Conservation (phyloP, 1,140 invertebrate genomes). For the Heliconius nattereri region DNA sequence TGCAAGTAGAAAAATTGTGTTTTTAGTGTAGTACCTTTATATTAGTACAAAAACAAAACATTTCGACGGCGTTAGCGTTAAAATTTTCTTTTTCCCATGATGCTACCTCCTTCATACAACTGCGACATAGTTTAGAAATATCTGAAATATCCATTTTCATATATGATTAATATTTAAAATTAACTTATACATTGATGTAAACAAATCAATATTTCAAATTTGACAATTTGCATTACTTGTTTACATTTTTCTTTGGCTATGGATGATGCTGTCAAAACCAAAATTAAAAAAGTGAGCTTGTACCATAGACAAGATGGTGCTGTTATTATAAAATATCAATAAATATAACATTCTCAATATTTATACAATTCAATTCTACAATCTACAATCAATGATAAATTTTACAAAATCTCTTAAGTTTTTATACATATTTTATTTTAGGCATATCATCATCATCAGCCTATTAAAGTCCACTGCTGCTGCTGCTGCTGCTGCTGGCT, state of each 20-base stretch:
- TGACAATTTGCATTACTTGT: constrained; percentile 9
- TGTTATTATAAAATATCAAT: too few relatives aligned
- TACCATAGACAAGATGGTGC: too few relatives aligned
- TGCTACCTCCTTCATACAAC: constrained; percentile 71
- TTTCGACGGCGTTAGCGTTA: constrained; percentile 54
- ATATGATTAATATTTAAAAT: background rate
- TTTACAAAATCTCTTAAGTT: too few relatives aligned
- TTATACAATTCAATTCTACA: too few relatives aligned
- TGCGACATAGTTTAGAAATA: constrained; percentile 60
- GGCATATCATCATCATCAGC: too few relatives aligned
- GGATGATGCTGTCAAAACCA: background rate
- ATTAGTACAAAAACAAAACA: constrained; percentile 74
- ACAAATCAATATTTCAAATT: background rate
- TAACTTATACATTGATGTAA: background rate
- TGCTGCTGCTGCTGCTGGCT: too few relatives aligned
- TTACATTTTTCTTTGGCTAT: background rate
- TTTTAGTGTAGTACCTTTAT: constrained; percentile 53
- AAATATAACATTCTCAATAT: too few relatives aligned
- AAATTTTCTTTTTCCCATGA: constrained; percentile 65
- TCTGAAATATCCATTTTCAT: constrained; percentile 36
- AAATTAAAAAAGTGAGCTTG: too few relatives aligned
- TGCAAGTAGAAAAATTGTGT: background rate
- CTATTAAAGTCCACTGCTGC: too few relatives aligned
- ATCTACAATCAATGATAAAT: too few relatives aligned
- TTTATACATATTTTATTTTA: too few relatives aligned